Conservation (phyloP, 2,113 vertebrate species). For the Sminthopsis crassicaudata region DNA sequence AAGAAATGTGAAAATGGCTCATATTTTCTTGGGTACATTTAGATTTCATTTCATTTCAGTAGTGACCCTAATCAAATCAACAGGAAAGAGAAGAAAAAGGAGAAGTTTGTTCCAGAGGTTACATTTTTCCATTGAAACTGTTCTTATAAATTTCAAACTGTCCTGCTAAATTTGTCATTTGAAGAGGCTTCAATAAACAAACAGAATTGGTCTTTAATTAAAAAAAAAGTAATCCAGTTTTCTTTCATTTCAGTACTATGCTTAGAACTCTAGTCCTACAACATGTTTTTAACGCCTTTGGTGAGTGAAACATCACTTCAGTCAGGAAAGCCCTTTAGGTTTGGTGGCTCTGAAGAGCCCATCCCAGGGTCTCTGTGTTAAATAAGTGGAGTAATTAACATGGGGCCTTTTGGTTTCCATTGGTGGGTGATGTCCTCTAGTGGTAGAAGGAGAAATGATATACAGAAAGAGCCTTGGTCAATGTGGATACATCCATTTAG, state of each 20-base stretch:
- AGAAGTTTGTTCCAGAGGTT: slow-evolving; percentile 28
- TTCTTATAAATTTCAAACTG: slow-evolving; percentile 46
- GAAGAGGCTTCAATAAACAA: slow-evolving; percentile 8
- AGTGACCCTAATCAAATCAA: slow-evolving; percentile 29
- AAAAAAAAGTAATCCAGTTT: background rate
- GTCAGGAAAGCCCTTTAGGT: slow-evolving; percentile 52
- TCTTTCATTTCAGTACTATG: slow-evolving; percentile 10
- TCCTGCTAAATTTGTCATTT: slow-evolving; percentile 31
- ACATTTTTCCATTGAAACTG: slow-evolving; percentile 54
- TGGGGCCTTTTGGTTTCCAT: slow-evolving; percentile 39
- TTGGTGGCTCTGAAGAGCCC: slow-evolving; percentile 61
- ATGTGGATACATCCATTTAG: background rate
- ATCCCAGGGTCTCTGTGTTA: slow-evolving; percentile 42
- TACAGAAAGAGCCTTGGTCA: slow-evolving; percentile 27
- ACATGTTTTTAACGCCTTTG: background rate
- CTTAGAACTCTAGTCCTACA: background rate
- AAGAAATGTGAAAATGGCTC: background rate
- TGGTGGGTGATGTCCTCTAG: background rate
- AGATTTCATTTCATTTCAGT: slow-evolving; percentile 56
- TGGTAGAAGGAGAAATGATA: background rate
- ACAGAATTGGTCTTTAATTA: background rate
- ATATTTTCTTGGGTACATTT: slow-evolving; percentile 30
- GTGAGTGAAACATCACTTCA: slow-evolving; percentile 59
- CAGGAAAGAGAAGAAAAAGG: slow-evolving; percentile 45
- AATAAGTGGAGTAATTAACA: slow-evolving; percentile 60